A percentile compares a stretch with the other conserved stretches of the same genome.
Conservation (phyloP, 2,113 vertebrate genomes). For the Albula goreensis region DNA sequence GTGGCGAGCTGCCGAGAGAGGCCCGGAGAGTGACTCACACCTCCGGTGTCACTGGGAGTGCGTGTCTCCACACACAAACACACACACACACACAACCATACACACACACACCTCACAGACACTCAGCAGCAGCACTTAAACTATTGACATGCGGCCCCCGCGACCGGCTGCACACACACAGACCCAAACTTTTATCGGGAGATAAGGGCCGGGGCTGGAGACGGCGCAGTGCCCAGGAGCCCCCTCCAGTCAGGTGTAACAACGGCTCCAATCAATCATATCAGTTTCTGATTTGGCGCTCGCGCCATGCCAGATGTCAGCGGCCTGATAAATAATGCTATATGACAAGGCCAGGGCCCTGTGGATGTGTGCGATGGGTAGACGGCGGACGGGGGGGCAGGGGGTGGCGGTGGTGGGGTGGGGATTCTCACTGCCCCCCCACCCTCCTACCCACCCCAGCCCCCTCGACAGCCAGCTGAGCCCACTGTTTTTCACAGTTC, state of each 20-base stretch:
- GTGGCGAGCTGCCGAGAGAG: background rate
- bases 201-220: background rate
- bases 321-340: slow-evolving; percentile 69
- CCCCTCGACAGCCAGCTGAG: slow-evolving; percentile 51
- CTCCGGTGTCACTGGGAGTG: background rate
- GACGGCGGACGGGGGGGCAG: slow-evolving; percentile 13
- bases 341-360: slow-evolving; percentile 79
- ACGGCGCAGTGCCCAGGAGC: slow-evolving; percentile 29
- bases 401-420: slow-evolving; percentile 33
- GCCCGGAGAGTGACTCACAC: background rate
- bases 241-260: slow-evolving; percentile 55
- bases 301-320: slow-evolving; percentile 65
- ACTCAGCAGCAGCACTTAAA: background rate
- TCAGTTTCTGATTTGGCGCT: slow-evolving; percentile 66
- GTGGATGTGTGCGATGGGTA: slow-evolving; percentile 29
- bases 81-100: slow-evolving; percentile 2
- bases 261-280: slow-evolving; percentile 72
- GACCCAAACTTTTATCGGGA: background rate
- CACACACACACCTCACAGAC: slow-evolving; percentile 12
- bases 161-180: background rate
- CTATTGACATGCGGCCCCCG: slow-evolving; percentile 8
- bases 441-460: background rate
- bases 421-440: slow-evolving; percentile 22
- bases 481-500: slow-evolving; percentile 36
- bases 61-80: background rate